Conservation (phyloP, 2,797 vertebrate species). For the Labeo calbasu region DNA sequence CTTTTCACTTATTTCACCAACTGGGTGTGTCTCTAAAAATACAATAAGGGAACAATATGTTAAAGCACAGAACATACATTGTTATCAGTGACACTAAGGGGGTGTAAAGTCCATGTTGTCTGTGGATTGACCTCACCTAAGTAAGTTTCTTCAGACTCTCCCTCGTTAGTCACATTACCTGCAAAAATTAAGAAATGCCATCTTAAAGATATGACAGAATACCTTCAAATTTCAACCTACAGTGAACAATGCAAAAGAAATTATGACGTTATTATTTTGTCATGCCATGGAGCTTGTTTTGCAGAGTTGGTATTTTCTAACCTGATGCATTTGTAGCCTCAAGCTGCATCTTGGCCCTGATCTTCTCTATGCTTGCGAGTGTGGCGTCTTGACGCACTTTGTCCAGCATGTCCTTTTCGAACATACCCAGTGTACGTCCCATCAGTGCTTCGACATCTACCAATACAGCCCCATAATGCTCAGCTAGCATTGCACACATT, state of each 20-base stretch:
- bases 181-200: not conserved
- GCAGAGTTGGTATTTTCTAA: conserved; percentile 1
- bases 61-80: conserved; percentile 12
- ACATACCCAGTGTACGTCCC: conserved; percentile 65
- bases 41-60: not conserved
- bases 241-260: not conserved
- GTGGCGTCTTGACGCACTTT: conserved; percentile 72
- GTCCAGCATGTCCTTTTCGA: conserved; percentile 69
- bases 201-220: not conserved
- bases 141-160: conserved; percentile 28
- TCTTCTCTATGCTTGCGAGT: conserved; percentile 71
- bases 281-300: not conserved
- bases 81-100: not conserved
- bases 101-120: conserved; percentile 4
- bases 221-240: not conserved
- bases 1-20: not conserved
- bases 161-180: conserved; percentile 21
- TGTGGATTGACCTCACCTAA: conserved; percentile 30
- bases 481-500: conserved; percentile 81
- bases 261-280: not conserved
- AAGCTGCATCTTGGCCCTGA: conserved; percentile 71
- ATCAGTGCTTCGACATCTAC: conserved; percentile 80
- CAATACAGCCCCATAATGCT: conserved; percentile 80
- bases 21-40: conserved; percentile 16
- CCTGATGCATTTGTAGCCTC: conserved; percentile 60